phyloP scores from a whole-genome alignment of 2,888 invertebrate genomes.

The Dorcus hopei region DNA sequence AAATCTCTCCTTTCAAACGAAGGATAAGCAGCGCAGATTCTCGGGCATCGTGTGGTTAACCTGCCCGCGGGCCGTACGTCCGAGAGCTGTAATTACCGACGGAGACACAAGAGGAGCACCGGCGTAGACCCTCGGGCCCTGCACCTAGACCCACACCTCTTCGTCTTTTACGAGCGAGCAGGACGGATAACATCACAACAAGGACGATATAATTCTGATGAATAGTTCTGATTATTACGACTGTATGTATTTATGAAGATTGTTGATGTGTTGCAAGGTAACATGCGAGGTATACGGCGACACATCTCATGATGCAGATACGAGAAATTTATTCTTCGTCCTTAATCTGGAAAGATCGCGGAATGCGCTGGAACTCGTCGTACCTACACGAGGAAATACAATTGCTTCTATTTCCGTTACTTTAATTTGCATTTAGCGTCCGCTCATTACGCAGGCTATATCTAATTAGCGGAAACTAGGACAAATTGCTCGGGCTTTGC shows the following conservation, averaged over 20 bases:
- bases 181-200: no score
- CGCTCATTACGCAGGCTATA: not conserved
- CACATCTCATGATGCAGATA: not conserved
- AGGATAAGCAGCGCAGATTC: conserved; percentile 7
- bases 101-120: conserved; percentile 32
- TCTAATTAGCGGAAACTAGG: not conserved
- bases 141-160: conserved; percentile 9
- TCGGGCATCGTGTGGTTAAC: conserved; percentile 23
- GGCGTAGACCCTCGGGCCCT: conserved; percentile 15
- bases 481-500: not conserved
- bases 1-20: not conserved
- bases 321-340: no score
- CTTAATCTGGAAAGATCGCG: no score
- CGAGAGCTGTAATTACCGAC: conserved; percentile 31
- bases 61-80: conserved; percentile 26
- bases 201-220: not conserved
- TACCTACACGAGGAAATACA: not conserved
- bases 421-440: not conserved
- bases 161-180: not conserved
- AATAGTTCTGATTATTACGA: conserved; percentile 1
- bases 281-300: not conserved
- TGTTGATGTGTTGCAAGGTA: not conserved
- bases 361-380: not conserved
- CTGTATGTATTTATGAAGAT: not conserved
- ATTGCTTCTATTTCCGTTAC: not conserved